Conservation (phyloP, 1,140 invertebrate genomes). For the Anthonomus grandis region DNA sequence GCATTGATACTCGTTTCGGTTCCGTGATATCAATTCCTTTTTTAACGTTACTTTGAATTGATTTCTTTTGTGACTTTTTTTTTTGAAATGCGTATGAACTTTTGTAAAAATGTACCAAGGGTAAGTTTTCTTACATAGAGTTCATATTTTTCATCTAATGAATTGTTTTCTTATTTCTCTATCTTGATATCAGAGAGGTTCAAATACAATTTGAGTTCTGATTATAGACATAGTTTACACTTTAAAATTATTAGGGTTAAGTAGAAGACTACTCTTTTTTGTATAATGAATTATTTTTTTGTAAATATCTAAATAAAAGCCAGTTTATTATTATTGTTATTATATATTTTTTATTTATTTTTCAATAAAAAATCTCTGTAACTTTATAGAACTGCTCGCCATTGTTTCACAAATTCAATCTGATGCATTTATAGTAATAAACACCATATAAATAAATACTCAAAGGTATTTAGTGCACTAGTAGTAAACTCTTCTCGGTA, state of each 20-base stretch:
- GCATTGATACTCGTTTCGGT: slow-evolving; percentile 10
- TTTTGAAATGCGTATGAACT: slow-evolving; percentile 12
- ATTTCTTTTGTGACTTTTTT: slow-evolving; percentile 1
- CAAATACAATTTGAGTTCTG: too few relatives aligned
- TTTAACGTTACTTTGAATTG: too few relatives aligned
- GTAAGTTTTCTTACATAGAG: slow-evolving; percentile 7
- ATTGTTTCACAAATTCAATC: background rate
- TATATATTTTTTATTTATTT: background rate
- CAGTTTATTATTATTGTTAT: background rate
- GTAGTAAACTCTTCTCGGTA: background rate
- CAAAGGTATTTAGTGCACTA: slow-evolving; percentile 2
- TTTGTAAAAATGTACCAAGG: slow-evolving; percentile 12
- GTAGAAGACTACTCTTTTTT: too few relatives aligned
- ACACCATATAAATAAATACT: background rate
- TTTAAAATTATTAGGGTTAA: too few relatives aligned
- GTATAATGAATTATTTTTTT: background rate
- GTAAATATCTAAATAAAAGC: background rate
- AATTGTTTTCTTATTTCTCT: background rate
- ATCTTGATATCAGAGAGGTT: background rate
- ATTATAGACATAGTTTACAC: too few relatives aligned
- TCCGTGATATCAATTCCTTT: slow-evolving; percentile 3
- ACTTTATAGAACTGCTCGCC: too few relatives aligned
- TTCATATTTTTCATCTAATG: background rate
- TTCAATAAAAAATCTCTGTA: background rate
- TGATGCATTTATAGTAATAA: background rate